Percentiles rank a stretch among this genome's conserved stretches.
Evolutionary conservation across 2,888 invertebrate species (phyloP).

Genomic region (Trichogramma dendrolimi): DNA sequence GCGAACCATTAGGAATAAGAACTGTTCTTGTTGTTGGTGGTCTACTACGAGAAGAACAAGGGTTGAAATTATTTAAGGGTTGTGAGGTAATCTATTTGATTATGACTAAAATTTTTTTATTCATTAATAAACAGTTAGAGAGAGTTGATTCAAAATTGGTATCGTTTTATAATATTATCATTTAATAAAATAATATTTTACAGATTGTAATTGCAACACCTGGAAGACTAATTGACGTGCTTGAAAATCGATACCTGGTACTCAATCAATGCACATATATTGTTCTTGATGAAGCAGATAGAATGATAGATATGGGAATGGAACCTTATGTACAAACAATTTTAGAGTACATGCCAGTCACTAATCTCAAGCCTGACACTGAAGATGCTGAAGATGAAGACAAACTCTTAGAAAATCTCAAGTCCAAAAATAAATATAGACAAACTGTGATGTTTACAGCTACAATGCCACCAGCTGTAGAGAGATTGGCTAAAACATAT

Average conservation of each 20-base stretch:
- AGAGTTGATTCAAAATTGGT: not conserved
- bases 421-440: slow-evolving; percentile 92
- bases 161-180: not conserved
- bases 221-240: slow-evolving; percentile 96
- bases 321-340: slow-evolving; percentile 98
- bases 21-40: slow-evolving; percentile 98
- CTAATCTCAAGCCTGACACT: slow-evolving; percentile 95
- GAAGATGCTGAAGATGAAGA: slow-evolving; percentile 96
- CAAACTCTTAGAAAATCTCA: slow-evolving; percentile 87
- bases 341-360: slow-evolving; percentile 94
- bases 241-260: slow-evolving; percentile 96
- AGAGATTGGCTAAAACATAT: slow-evolving; percentile 90
- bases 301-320: slow-evolving; percentile 99
- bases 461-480: slow-evolving; percentile 98
- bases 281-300: slow-evolving; percentile 92
- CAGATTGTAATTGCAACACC: slow-evolving; percentile 98
- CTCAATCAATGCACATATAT: slow-evolving; percentile 97
- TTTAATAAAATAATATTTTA: slow-evolving; percentile 26
- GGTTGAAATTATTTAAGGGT: slow-evolving; percentile 90
- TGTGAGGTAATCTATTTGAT: slow-evolving; percentile 67
- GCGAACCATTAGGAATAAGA: slow-evolving; percentile 83
- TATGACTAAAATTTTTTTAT: not conserved
- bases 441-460: slow-evolving; percentile 99
- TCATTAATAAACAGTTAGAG: not conserved
- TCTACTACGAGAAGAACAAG: slow-evolving; percentile 96